Evolutionary conservation across 2,113 vertebrate species (phyloP), one percentile per base, ranked within the genome.

Genomic region (Centrocercus urophasianus): DNA sequence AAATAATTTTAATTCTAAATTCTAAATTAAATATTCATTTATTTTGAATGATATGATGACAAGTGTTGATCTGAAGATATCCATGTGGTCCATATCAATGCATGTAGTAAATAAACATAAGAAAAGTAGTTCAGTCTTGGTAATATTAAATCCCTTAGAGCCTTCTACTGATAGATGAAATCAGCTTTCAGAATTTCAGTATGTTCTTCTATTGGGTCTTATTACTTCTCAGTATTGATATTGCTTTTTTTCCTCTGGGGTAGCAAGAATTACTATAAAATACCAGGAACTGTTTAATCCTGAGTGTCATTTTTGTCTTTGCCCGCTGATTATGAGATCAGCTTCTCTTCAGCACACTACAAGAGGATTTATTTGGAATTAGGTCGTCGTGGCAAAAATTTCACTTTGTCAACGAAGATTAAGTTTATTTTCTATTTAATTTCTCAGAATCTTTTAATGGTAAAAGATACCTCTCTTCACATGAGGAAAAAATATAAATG

Each of bases 261-360:
- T 16, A 50, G 19, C 21, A 70, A 48, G 18, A 86, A 77, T 42
- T 47, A 27, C 14, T 56, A 15, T 47, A 86, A 78, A 76, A 73
- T 67, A 32, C 5, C 48, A 66, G 2, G 16, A 83, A 76, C 69
- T 93, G 34, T 32, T 83, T 82, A 67, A 67, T 7, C 12, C 8
- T 85, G 59, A 70, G 65, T 21, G 14, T 25, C 0, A 28, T 78
- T 82, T 93, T n/a, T 74, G 7, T 43, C 20, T 48, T 65, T 85
- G 45, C 57, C 8, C 36, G 17, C 27, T 71, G 10, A 4, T 73
- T 12, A 25, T 65, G n/a, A 65, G 30, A 28, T 43, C 0, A 0
- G 15, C 5, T 63, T 93, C 34, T 72, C 21, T 87, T 80, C 27
- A 91, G 8, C 6, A 34, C 32, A 7, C 42, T 79, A 18, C 34